Evolutionary conservation across 2,113 vertebrate species (phyloP).

Genomic region (Catharus fuscescens): DNA sequence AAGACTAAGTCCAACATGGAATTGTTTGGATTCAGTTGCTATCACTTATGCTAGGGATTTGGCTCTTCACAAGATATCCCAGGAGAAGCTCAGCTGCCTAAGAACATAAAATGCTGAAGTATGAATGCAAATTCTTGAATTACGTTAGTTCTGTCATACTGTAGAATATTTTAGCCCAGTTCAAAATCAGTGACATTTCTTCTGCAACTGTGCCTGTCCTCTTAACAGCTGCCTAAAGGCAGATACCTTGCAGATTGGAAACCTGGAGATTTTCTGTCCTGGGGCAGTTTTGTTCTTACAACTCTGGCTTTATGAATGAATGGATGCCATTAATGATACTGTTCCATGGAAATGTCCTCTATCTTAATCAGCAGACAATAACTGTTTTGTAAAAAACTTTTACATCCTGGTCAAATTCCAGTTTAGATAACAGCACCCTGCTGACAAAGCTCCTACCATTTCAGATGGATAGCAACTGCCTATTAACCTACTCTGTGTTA

Average conservation of each 20-base stretch:
- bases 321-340: not conserved
- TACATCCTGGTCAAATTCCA: constrained; percentile 23
- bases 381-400: not conserved
- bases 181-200: not conserved
- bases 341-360: not conserved
- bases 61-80: not conserved
- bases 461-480: not conserved
- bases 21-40: not conserved
- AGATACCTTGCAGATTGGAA: not conserved
- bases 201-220: not conserved
- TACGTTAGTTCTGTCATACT: not conserved
- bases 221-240: not conserved
- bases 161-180: not conserved
- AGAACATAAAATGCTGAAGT: not conserved
- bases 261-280: not conserved
- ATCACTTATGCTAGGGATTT: not conserved
- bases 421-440: not conserved
- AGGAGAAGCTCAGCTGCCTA: not conserved
- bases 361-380: not conserved
- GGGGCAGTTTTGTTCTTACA: not conserved
- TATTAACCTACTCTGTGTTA: not conserved
- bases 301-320: not conserved
- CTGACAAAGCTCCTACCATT: not conserved
- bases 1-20: not conserved
- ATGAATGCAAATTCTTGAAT: not conserved